Evolutionary conservation across 92 coral and sea anemone genomes (phyloP).

Genomic region (Epizoanthus scotinus): DNA sequence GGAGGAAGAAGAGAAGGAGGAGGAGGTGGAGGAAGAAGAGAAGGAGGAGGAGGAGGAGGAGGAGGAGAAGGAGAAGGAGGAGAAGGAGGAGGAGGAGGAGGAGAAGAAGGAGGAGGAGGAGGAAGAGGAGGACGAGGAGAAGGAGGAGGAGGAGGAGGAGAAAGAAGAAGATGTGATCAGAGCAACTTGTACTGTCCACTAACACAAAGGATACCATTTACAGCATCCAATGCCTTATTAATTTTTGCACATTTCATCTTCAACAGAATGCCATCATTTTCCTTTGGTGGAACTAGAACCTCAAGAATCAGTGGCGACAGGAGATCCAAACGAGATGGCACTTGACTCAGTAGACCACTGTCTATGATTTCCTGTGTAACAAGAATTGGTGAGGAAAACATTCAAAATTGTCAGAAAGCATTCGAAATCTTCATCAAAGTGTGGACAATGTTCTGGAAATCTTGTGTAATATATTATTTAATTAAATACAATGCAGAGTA

Average conservation of each 20-base stretch:
- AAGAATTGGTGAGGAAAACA: background rate
- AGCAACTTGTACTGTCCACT: background rate
- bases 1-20: too few species aligned
- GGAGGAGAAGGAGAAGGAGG: background rate
- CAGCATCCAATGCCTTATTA: slow-evolving; percentile 81
- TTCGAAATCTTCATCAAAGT: too few species aligned
- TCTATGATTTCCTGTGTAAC: slow-evolving; percentile 75
- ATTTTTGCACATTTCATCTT: slow-evolving; percentile 75
- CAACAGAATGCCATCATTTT: slow-evolving; percentile 69
- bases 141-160: too few species aligned
- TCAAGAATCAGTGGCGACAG: slow-evolving; percentile 66
- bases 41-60: background rate
- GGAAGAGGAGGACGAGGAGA: too few species aligned
- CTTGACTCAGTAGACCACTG: slow-evolving; percentile 62
- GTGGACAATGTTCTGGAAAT: too few species aligned
- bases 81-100: background rate
- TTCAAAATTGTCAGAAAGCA: too few species aligned
- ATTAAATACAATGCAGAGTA: too few species aligned
- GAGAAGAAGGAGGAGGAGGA: too few species aligned
- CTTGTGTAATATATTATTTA: too few species aligned
- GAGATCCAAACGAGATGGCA: slow-evolving; percentile 59
- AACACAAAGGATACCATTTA: slow-evolving; percentile 80
- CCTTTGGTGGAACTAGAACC: slow-evolving; percentile 76
- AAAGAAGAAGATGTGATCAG: too few species aligned
- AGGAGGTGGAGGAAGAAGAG: too few species aligned